Conservation (phyloP, 1,140 invertebrate species). For the Eriosoma lanigerum region DNA sequence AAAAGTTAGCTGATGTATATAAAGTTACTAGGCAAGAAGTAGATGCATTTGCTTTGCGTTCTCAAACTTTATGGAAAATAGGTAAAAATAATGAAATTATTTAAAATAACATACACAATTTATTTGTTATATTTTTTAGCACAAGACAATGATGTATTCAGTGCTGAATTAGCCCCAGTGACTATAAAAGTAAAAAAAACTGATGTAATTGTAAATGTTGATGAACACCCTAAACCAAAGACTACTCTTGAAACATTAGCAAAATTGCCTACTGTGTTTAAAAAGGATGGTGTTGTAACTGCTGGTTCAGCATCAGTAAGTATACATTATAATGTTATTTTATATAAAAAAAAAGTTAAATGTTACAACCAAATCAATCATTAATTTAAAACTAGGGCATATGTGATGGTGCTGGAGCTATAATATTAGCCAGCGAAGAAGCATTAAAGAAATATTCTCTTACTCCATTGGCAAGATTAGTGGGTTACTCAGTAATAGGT, state of each 20-base stretch:
- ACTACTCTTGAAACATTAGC: conserved; percentile 81
- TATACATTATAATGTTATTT: conserved; percentile 50
- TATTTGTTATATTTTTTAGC: conserved; percentile 63
- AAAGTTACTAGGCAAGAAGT: conserved; percentile 82
- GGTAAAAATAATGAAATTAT: conserved; percentile 60
- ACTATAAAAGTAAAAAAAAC: conserved; percentile 82
- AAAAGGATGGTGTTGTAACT: conserved; percentile 93
- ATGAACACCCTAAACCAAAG: conserved; percentile 93
- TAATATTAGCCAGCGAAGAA: conserved; percentile 88
- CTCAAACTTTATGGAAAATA: conserved; percentile 80
- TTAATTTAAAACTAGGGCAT: conserved; percentile 70
- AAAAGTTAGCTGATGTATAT: conserved; percentile 93
- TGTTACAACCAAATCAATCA: neutral
- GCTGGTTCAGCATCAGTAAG: conserved; percentile 92
- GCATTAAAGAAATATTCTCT: conserved; percentile 80
- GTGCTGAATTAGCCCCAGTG: conserved; percentile 86
- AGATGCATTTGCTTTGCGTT: conserved; percentile 84
- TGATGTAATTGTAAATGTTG: conserved; percentile 75
- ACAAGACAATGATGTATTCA: conserved; percentile 83
- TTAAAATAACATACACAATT: neutral
- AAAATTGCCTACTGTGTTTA: conserved; percentile 88
- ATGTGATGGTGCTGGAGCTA: conserved; percentile 90
- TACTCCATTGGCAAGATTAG: conserved; percentile 74
- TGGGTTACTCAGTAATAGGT: conserved; percentile 75
- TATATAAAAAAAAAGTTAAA: neutral